These are phyloP conservation scores for Xiphorhynchus erythropygius DNA, from an alignment of 2,797 vertebrate species.

Conservation along the genomic window DNA sequence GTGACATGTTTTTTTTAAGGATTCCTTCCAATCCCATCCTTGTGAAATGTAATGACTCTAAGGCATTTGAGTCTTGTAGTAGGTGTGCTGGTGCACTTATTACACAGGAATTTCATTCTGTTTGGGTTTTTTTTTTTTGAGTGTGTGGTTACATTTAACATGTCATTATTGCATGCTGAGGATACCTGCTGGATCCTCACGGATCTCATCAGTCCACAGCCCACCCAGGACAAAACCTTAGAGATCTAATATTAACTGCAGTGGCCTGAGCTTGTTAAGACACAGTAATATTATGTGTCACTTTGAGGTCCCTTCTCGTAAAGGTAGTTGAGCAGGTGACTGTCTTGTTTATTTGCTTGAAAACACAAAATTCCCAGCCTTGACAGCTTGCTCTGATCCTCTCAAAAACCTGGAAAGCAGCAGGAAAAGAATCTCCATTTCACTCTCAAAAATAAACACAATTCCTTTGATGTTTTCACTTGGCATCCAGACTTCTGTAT, in stretches of 20 bases:
- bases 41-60: not conserved
- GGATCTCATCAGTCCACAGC: not conserved
- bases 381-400: not conserved
- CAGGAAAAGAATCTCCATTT: not conserved
- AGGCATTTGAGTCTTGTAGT: not conserved
- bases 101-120: not conserved
- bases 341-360: not conserved
- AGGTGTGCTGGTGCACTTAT: not conserved
- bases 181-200: not conserved
- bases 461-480: not conserved
- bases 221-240: not conserved
- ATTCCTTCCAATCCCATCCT: not conserved
- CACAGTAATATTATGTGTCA: not conserved
- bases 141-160: not conserved
- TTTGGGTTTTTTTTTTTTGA: accelerated
- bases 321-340: not conserved
- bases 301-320: not conserved
- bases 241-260: not conserved
- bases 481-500: not conserved
- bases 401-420: not conserved
- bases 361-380: not conserved
- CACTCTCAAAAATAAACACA: not conserved
- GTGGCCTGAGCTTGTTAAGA: not conserved
- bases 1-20: not conserved
- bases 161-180: not conserved